These are phyloP conservation scores for Orius insidiosus DNA, from an alignment of 1,140 invertebrate genomes.

Conservation along the genomic window DNA sequence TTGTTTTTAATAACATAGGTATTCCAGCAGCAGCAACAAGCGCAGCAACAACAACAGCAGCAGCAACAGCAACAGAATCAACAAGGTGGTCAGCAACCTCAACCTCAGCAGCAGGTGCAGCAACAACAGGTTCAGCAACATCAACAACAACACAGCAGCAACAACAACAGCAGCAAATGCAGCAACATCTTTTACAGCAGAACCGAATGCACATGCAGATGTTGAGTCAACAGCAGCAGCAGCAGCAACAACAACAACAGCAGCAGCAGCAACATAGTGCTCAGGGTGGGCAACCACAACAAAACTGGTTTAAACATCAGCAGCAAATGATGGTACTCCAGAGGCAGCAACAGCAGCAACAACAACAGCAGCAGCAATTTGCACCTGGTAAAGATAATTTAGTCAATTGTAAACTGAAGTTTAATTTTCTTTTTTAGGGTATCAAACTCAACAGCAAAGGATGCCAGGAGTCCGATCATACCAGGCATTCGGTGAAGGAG, in stretches of 20 bases:
- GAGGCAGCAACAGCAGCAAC: conserved; percentile 31
- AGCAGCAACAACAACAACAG: conserved; percentile 29
- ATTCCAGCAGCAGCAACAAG: conserved; percentile 27
- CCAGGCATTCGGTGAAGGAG: conserved; percentile 23
- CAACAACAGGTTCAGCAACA: conserved; percentile 24
- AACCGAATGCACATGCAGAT: conserved; percentile 28
- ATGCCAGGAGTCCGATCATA: conserved; percentile 24
- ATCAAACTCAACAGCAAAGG: conserved; percentile 24
- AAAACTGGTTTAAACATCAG: conserved; percentile 36
- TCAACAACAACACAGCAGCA: conserved; percentile 24
- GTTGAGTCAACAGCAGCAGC: conserved; percentile 26
- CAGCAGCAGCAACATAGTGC: conserved; percentile 28
- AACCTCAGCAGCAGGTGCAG: conserved; percentile 22
- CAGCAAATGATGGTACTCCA: conserved; percentile 33
- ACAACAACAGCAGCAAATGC: conserved; percentile 23
- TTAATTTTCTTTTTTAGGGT: conserved; percentile 2
- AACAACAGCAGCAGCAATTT: conserved; percentile 30
- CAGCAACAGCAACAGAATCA: conserved; percentile 24
- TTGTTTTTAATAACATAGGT: conserved; percentile 12
- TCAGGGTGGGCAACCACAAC: conserved; percentile 22
- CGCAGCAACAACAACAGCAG: conserved; percentile 27
- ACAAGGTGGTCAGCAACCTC: conserved; percentile 22
- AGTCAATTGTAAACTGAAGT: no score
- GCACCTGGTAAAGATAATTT: conserved; percentile 12
- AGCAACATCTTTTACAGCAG: conserved; percentile 21